phyloP scores from a whole-genome alignment of 2,113 vertebrate species.

The Phrynosoma blainvillii region DNA sequence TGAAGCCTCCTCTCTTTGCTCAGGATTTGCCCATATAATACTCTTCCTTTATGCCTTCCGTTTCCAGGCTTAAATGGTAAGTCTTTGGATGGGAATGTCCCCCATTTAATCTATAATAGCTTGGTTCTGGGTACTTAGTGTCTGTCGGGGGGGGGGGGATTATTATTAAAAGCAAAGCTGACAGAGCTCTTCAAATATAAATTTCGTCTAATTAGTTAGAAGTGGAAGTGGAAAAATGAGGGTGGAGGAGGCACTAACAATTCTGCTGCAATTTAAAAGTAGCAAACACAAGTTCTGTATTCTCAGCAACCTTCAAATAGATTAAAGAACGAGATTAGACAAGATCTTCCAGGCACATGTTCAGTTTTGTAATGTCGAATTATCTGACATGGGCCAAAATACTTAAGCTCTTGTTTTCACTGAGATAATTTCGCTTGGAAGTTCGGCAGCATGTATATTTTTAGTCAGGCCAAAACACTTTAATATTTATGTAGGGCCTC shows the following conservation, averaged over 20 bases:
- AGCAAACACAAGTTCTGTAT: constrained; percentile 31
- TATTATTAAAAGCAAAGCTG: constrained; percentile 55
- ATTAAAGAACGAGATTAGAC: constrained; percentile 13
- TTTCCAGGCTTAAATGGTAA: neutral
- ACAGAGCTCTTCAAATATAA: constrained; percentile 47
- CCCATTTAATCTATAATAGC: neutral
- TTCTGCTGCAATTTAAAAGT: constrained; percentile 44
- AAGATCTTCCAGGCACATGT: neutral
- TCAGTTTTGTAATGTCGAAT: constrained; percentile 23
- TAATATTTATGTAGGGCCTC: rapidly evolving
- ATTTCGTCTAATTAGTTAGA: constrained; percentile 62
- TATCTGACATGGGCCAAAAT: neutral
- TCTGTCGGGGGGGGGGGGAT: neutral
- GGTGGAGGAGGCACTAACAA: constrained; percentile 1
- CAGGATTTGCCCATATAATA: neutral
- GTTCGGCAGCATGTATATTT: neutral
- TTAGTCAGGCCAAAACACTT: constrained; percentile 25
- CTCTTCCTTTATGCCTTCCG: neutral
- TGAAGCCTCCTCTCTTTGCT: too few relatives aligned
- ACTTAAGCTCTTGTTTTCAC: constrained; percentile 28
- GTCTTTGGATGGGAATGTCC: neutral
- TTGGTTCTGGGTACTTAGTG: neutral
- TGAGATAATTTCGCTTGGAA: constrained; percentile 40
- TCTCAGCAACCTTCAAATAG: constrained; percentile 49
- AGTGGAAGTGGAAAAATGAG: neutral